Conservation (phyloP, 2,888 invertebrate genomes). For the Mylabris sibirica region DNA sequence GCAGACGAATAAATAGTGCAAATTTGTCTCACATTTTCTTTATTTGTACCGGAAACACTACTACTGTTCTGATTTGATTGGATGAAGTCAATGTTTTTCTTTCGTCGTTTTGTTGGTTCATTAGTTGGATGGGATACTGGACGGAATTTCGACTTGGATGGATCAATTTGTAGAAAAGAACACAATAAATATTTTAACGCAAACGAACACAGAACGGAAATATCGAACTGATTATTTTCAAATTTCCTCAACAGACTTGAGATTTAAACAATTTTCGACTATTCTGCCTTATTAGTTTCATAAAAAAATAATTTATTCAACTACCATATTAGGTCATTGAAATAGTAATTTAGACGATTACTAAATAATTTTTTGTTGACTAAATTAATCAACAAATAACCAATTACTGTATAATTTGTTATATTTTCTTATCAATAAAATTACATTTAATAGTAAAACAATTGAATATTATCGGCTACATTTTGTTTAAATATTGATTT, state of each 20-base stretch:
- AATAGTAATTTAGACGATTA: neutral
- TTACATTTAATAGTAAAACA: neutral
- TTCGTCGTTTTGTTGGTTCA: conserved; percentile 31
- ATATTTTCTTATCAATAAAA: neutral
- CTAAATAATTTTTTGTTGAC: neutral
- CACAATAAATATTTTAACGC: neutral
- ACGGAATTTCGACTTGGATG: neutral
- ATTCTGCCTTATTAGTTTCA: too few species aligned
- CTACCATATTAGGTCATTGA: neutral
- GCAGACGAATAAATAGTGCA: conserved; percentile 31
- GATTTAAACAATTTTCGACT: too few species aligned
- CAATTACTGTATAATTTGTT: neutral
- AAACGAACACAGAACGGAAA: neutral
- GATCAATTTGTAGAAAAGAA: neutral
- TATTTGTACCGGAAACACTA: conserved; percentile 36
- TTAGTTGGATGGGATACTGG: conserved; percentile 25
- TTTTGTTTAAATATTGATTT: neutral
- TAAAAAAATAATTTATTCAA: too few species aligned
- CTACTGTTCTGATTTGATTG: conserved; percentile 38
- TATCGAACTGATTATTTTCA: too few species aligned
- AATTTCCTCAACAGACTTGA: too few species aligned
- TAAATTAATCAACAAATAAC: neutral
- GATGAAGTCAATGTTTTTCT: conserved; percentile 26
- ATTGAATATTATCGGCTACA: neutral
- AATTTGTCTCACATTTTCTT: conserved; percentile 37